Percentiles rank a stretch among this genome's conserved stretches.
phyloP scores from a whole-genome alignment of 1,140 invertebrate genomes.

The Samia ricini region DNA sequence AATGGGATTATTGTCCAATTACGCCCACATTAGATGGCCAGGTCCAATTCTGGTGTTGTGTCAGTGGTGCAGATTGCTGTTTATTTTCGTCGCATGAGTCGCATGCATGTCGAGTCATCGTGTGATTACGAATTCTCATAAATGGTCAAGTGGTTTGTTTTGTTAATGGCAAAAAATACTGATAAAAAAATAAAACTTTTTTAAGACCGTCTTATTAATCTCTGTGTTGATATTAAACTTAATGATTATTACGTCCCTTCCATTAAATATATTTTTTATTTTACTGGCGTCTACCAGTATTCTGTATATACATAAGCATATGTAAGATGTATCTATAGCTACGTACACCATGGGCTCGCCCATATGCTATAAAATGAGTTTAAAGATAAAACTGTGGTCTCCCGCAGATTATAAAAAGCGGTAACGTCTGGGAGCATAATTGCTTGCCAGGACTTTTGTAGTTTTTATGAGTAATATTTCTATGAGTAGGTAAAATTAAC shows the following conservation, averaged over 20 bases:
- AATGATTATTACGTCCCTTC: neutral
- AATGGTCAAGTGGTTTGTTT: constrained; percentile 40
- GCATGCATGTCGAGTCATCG: constrained; percentile 54
- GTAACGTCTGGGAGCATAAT: constrained; percentile 11
- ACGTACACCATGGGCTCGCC: neutral
- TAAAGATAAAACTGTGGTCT: constrained; percentile 22
- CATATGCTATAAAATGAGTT: constrained; percentile 12
- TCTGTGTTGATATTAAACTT: neutral
- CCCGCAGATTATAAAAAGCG: constrained; percentile 31
- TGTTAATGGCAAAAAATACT: constrained; percentile 34
- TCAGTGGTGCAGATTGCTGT: constrained; percentile 38
- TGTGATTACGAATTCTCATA: constrained; percentile 67
- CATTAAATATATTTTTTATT: neutral
- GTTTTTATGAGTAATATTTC: constrained; percentile 14
- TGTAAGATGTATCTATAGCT: neutral
- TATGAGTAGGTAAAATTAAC: constrained; percentile 4
- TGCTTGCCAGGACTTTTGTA: constrained; percentile 9
- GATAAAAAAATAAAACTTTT: neutral
- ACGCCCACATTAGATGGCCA: constrained; percentile 33
- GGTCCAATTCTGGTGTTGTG: constrained; percentile 48
- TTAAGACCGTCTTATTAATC: neutral
- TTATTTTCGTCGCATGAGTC: constrained; percentile 66
- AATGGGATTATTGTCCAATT: constrained; percentile 10
- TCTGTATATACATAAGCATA: neutral
- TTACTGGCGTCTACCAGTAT: neutral